Evolutionary conservation across 2,888 invertebrate genomes (phyloP), one percentile per base, ranked within the genome.

Genomic region (Neocrepidodera transversa): DNA sequence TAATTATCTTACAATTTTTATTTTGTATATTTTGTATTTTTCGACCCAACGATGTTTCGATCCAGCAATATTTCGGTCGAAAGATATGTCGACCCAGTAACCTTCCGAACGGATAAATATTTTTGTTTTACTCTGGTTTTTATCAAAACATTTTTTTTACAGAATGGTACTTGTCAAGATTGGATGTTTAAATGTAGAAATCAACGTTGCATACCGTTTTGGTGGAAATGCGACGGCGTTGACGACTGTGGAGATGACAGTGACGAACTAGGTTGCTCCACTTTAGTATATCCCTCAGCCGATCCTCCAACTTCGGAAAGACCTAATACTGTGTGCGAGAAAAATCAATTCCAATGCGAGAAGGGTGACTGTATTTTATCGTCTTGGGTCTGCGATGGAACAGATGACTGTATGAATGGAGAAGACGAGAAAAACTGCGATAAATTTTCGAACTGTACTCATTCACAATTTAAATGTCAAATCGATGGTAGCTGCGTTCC

Each of bases 211-310:
- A 82, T 91, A 42, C 91, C 91, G 0, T 86, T 87, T 64, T 90
- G 90, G 88, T 91, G 91, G 92, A 86, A 89, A 64, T 92, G 92
- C 72, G 92, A 92, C 71, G 85, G 82, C 18, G 87, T 89, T 1
- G 84, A 88, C 68, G 92, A 92, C 70, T 92, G 92, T 66, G 87
- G 86, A 0, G 91, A 92, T 66, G 82, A 83, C 35, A 87, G 88
- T 0, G 92, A 93, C 71, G 93, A 93, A 74, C 65, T 84, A 0
- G 89, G 88, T 20, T 68, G 71, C 62, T 38, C 58, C 20, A 63
- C 42, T 14, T 56, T 14, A 38, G 63, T 14, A 30, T 68, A 18
- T 35, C 55, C 52, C 5, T 14, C 51, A 32, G 68, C 5, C 1
- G 52, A 52, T 10, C 5, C 18, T 14, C 13, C 35, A 11, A 52